Evolutionary conservation across 2,113 vertebrate genomes (phyloP).

Genomic region (Gambusia holbrooki): DNA sequence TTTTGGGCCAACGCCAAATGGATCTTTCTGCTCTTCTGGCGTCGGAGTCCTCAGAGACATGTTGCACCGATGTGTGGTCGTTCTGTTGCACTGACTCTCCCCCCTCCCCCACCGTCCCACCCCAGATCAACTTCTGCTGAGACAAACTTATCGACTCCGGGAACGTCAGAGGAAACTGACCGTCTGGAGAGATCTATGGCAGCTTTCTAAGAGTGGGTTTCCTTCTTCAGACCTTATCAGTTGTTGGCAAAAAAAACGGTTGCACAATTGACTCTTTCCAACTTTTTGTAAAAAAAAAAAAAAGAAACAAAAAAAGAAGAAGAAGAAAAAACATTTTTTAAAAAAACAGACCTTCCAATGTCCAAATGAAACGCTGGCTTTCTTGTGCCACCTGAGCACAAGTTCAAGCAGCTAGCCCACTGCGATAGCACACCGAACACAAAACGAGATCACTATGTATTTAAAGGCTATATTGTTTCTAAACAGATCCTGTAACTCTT

Average conservation of each 20-base stretch:
- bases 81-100: conserved; percentile 24
- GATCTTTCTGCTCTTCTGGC: conserved; percentile 38
- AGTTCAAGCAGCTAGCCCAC: conserved; percentile 61
- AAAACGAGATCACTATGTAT: conserved; percentile 48
- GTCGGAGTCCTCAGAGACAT: conserved; percentile 38
- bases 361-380: conserved; percentile 51
- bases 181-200: conserved; percentile 18
- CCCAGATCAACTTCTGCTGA: conserved; percentile 48
- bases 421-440: conserved; percentile 64
- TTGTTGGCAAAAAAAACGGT: conserved; percentile 54
- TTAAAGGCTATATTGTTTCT: conserved; percentile 63
- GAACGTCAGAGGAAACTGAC: conserved; percentile 37
- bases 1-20: conserved; percentile 43
- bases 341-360: conserved; percentile 10
- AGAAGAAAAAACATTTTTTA: conserved; percentile 20
- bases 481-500: conserved; percentile 49
- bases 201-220: conserved; percentile 18
- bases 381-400: conserved; percentile 52
- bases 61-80: conserved; percentile 53
- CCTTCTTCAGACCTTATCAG: conserved; percentile 36
- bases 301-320: conserved; percentile 20
- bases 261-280: conserved; percentile 79
- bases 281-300: conserved; percentile 53
- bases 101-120: not conserved
- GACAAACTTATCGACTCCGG: conserved; percentile 56